A percentile compares a stretch with the other conserved stretches of the same genome.
phyloP scores from a whole-genome alignment of 2,888 invertebrate genomes.

The Thymelicus acteon region DNA sequence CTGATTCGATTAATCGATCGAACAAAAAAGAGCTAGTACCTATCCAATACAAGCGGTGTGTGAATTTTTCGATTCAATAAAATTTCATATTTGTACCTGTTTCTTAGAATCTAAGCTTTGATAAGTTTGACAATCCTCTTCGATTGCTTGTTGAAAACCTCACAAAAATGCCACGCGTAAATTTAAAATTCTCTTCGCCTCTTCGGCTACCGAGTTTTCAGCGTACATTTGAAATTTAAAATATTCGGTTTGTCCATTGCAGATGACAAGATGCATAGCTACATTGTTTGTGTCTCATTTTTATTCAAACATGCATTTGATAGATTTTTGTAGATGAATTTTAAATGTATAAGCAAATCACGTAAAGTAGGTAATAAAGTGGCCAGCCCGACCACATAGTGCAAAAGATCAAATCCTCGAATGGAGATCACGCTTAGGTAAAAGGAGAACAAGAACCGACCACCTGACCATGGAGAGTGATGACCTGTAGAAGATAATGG shows the following conservation, averaged over 20 bases:
- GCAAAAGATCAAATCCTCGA: no score
- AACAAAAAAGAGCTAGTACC: no score
- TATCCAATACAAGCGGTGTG: no score
- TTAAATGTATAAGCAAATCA: no score
- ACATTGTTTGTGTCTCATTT: slow-evolving; percentile 31
- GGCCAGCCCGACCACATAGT: no score
- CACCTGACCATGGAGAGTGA: no score
- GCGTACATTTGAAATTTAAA: slow-evolving; percentile 34
- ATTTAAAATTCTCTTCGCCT: slow-evolving; percentile 36
- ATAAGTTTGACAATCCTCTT: slow-evolving; percentile 34
- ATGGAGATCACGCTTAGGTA: no score
- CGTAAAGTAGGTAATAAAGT: no score
- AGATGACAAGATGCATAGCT: slow-evolving; percentile 35
- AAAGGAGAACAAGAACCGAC: no score
- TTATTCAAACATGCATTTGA: slow-evolving; percentile 19
- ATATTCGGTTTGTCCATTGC: slow-evolving; percentile 35
- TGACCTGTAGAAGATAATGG: no score
- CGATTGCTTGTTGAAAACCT: slow-evolving; percentile 15
- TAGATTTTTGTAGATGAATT: slow-evolving; percentile 1
- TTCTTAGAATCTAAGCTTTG: slow-evolving; percentile 24
- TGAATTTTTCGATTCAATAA: slow-evolving; percentile 3
- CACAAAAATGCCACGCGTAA: slow-evolving; percentile 35
- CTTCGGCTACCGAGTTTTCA: slow-evolving; percentile 27
- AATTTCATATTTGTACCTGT: slow-evolving; percentile 19
- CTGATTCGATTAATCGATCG: no score